Evolutionary conservation across 2,797 vertebrate genomes (phyloP), one percentile per base, ranked within the genome.

Genomic region (Tachyglossus aculeatus): DNA sequence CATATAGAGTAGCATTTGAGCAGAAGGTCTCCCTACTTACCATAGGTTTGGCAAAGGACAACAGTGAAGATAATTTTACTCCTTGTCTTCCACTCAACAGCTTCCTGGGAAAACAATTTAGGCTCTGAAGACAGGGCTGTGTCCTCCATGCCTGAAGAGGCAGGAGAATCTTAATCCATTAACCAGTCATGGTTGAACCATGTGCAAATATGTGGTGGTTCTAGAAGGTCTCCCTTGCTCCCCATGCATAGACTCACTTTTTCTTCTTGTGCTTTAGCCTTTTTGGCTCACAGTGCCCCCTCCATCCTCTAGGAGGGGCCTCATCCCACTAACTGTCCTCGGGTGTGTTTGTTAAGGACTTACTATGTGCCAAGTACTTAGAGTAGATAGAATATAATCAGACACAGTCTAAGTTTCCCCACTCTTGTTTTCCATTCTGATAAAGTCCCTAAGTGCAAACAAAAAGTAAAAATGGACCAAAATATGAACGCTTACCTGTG

Each of bases 31-130:
- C 59, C 81, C 82, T 64, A 51, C 19, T 27, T 1, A 3, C 29
- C 18, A 1, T 44, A 37, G 25, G 16, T 24, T 78, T 83, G 27
- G 54, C 66, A 76, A 82, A 77, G 57, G 62, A 47, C 13, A 71
- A 52, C 25, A 69, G 36, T 74, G 52, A 71, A 81, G 55, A 67
- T 3, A 67, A 32, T 50, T 24, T 55, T 56, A 2, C 34, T 76
- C 73, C 50, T 71, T 7, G 19, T 62, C 59, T 81, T 80, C 60
- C 9, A 62, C 51, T 68, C 21, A 74, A 64, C 53, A 37, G 59
- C 58, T 60, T 21, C 27, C 52, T 59, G 12, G 51, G 58, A 77
- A 86, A 69, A 67, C 53, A 77, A 77, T 63, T 81, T 65, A 80
- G 71, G 70, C 55, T 27, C 2, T 66, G 62, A 25, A n/a, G 2